Evolutionary conservation across 1,140 invertebrate species (phyloP), one percentile per base, ranked within the genome.

Genomic region (Drosophila athabasca): DNA sequence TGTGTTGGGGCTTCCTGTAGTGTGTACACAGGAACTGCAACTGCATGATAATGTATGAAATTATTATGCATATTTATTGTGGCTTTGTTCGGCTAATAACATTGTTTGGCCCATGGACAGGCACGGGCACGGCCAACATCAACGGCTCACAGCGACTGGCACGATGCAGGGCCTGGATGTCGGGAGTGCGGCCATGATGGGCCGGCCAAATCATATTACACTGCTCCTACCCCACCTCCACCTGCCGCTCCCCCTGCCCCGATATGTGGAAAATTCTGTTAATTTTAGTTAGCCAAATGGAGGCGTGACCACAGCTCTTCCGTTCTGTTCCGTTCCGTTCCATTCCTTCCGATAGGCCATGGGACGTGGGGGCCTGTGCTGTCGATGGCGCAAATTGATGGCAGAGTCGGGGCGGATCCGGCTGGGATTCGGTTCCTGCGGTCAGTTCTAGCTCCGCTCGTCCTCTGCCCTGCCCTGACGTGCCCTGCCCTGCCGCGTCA

Each of bases 31-130:
- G 65, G 58, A 49, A 64, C 54, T 72, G 65, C 66, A 46, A 65
- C 46, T 52, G 61, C 45, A 72, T 64, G 73, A 70, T 87, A 80
- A 87, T 81, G 57, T 66, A 82, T 78, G 72, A 76, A 77, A 78
- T 87, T 87, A 75, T 72, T 87, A 85, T 87, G 69, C 69, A 85
- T 87, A 85, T 85, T 85, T 87, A 76, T 76, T 68, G 68, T 82
- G 78, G 68, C 62, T 74, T 73, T 84, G 80, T 84, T 68, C 84
- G 67, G 48, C 69, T 65, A 82, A 62, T 62, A 69, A 62, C 67
- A 64, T 59, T 58, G 69, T 77, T 73, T 62, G 52, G 46, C 19
- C 46, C 11, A 19, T 19, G 17, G 17, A 19, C 17, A 24, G 19
- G 44, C 22, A 49, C 45, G 19, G 45, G 11, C 6, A 26, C 9